phyloP scores from a whole-genome alignment of 1,140 invertebrate genomes.

The Oscheius sp. region DNA sequence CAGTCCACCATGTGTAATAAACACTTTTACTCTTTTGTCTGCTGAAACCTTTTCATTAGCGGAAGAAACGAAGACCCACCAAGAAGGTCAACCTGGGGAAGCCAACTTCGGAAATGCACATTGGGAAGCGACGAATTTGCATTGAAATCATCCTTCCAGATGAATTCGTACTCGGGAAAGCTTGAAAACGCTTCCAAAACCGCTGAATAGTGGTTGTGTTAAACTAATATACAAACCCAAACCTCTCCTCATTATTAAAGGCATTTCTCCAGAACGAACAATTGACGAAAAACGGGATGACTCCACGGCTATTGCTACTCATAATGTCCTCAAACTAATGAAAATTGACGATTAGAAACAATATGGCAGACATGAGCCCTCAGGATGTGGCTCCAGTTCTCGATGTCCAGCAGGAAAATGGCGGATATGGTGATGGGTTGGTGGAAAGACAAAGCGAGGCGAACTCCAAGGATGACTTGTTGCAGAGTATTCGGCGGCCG shows the following conservation, averaged over 20 bases:
- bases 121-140: not conserved
- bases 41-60: constrained; percentile 40
- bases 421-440: no score
- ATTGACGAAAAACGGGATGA: constrained; percentile 32
- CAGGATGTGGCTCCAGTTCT: constrained; percentile 3
- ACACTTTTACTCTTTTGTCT: constrained; percentile 54
- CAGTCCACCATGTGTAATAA: constrained; percentile 64
- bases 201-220: no score
- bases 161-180: constrained; percentile 25
- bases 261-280: constrained; percentile 25
- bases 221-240: no score
- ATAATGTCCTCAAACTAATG: constrained; percentile 14
- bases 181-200: constrained; percentile 9
- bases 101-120: not conserved
- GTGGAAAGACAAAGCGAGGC: no score
- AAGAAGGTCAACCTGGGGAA: constrained; percentile 10
- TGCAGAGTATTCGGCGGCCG: no score
- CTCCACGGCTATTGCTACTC: not conserved
- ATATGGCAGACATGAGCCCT: not conserved
- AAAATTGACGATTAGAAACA: not conserved
- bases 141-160: constrained; percentile 22
- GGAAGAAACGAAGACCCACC: not conserved
- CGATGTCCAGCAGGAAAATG: not conserved
- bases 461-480: no score
- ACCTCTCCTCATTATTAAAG: not conserved